Evolutionary conservation across 1,140 invertebrate genomes (phyloP).

Genomic region (Antheraea mylitta): DNA sequence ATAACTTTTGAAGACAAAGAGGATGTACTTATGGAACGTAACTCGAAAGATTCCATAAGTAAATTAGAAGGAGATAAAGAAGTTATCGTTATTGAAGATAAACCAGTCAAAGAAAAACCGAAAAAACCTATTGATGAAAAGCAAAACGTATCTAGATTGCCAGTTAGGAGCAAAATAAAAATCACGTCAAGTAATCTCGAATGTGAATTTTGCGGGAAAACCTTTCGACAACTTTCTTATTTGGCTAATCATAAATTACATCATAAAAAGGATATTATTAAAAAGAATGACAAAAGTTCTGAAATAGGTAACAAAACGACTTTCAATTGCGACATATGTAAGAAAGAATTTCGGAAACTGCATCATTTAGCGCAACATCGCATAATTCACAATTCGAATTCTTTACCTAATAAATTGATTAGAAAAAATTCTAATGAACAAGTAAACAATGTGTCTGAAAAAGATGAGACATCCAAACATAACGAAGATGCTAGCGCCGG

Average conservation of each 20-base stretch:
- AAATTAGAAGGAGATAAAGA: constrained; percentile 34
- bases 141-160: constrained; percentile 22
- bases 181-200: constrained; percentile 44
- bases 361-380: constrained; percentile 75
- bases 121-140: constrained; percentile 29
- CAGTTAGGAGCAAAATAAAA: constrained; percentile 37
- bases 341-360: constrained; percentile 73
- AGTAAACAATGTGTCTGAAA: constrained; percentile 39
- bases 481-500: constrained; percentile 65
- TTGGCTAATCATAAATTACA: constrained; percentile 67
- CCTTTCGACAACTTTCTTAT: constrained; percentile 73
- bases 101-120: constrained; percentile 45
- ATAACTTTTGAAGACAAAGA: constrained; percentile 19
- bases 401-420: constrained; percentile 28
- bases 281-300: constrained; percentile 39
- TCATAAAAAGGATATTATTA: constrained; percentile 50
- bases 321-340: constrained; percentile 72
- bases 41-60: constrained; percentile 42
- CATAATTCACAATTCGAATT: constrained; percentile 57
- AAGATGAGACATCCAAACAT: constrained; percentile 33
- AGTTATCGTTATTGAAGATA: constrained; percentile 58
- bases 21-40: constrained; percentile 36
- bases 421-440: constrained; percentile 64
- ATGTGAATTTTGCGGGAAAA: constrained; percentile 74
- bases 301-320: constrained; percentile 39